A percentile compares a stretch with the other conserved stretches of the same genome.
Conservation (phyloP, 2,797 vertebrate genomes). For the Pteropus rufus region DNA sequence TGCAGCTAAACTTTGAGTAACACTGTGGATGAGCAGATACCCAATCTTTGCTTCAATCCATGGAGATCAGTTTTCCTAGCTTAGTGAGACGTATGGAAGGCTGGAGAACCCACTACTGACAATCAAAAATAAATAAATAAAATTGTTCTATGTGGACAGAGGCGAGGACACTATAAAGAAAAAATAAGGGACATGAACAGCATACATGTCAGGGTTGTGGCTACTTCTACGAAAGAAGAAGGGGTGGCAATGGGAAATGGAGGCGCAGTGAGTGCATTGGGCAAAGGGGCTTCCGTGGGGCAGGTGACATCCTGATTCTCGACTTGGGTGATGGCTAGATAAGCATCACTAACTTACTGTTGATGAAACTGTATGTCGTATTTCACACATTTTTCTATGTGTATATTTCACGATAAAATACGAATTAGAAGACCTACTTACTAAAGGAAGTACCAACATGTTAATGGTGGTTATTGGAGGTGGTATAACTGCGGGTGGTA, state of each 20-base stretch:
- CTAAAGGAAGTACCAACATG: not conserved
- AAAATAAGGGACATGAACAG: not conserved
- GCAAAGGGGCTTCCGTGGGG: not conserved
- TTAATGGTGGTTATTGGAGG: not conserved
- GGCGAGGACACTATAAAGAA: not conserved
- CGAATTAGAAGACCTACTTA: not conserved
- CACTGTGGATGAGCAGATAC: not conserved
- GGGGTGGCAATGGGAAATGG: not conserved
- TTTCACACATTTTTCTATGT: not conserved
- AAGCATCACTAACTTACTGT: not conserved
- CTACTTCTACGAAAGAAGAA: not conserved
- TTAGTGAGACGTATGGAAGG: not conserved
- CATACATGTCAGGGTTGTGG: not conserved
- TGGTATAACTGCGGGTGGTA: not conserved
- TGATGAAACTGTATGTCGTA: not conserved
- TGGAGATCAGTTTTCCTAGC: not conserved
- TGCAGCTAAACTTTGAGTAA: not conserved
- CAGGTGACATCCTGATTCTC: not conserved
- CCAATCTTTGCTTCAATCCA: not conserved
- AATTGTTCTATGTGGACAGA: not conserved
- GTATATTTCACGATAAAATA: not conserved
- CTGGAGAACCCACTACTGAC: not conserved
- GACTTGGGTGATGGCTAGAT: not conserved
- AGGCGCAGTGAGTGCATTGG: accelerated
- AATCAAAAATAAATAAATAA: not conserved